These are phyloP conservation scores for Grammomys surdaster DNA, from an alignment of 2,113 vertebrate genomes.

Conservation along the genomic window DNA sequence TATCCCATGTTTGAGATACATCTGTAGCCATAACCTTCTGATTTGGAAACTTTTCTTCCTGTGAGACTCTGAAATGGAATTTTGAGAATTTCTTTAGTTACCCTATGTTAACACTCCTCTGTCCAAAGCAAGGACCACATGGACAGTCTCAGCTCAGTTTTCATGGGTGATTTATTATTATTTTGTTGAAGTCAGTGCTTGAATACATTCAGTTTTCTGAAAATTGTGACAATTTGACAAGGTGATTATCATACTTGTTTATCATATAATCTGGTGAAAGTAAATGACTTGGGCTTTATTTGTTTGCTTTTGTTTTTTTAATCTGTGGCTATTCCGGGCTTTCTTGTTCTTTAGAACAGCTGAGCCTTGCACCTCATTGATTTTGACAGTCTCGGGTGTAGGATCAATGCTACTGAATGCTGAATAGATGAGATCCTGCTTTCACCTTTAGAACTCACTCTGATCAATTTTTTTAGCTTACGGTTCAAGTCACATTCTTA, in stretches of 20 bases:
- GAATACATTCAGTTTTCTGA: slow-evolving; percentile 34
- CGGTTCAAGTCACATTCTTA: slow-evolving; percentile 32
- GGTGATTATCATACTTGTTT: neutral
- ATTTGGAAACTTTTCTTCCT: neutral
- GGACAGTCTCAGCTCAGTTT: neutral
- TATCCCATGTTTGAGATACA: neutral
- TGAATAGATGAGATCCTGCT: neutral
- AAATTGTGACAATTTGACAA: slow-evolving; percentile 4
- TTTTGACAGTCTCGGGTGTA: neutral
- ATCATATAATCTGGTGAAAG: slow-evolving; percentile 13
- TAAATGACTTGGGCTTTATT: neutral
- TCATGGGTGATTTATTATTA: neutral
- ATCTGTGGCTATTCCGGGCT: neutral
- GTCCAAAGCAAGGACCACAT: neutral
- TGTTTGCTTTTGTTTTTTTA: neutral
- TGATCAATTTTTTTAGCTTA: slow-evolving; percentile 6
- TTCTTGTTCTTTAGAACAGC: slow-evolving; percentile 6
- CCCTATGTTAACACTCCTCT: slow-evolving; percentile 29
- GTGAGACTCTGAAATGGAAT: neutral
- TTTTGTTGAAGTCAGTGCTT: slow-evolving; percentile 45
- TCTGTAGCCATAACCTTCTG: neutral
- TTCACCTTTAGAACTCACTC: slow-evolving; percentile 24
- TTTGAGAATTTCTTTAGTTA: neutral
- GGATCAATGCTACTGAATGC: neutral
- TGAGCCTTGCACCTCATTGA: neutral